Evolutionary conservation across 2,113 vertebrate genomes (phyloP).

Genomic region (Empidonax alnorum): DNA sequence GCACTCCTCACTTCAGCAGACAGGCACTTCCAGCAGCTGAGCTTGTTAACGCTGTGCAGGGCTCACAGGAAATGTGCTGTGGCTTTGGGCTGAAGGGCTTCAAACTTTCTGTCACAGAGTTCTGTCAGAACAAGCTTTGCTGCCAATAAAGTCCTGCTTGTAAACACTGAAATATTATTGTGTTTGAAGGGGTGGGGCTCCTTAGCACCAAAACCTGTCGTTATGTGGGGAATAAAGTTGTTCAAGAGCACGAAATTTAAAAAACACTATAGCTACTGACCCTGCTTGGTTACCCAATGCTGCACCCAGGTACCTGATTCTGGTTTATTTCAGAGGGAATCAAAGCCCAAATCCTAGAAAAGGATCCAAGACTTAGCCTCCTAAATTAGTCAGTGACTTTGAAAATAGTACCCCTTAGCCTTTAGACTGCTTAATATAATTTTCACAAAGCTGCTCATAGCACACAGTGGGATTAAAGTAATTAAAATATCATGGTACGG

Average conservation of each 20-base stretch:
- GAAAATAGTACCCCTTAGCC: slow-evolving; percentile 7
- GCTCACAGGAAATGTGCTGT: not conserved
- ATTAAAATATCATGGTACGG: slow-evolving; percentile 24
- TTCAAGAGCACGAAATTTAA: not conserved
- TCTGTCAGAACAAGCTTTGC: not conserved
- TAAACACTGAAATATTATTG: not conserved
- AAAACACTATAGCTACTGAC: not conserved
- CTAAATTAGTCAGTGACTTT: not conserved
- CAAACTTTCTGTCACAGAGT: not conserved
- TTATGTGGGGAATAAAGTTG: not conserved
- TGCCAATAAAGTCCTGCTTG: not conserved
- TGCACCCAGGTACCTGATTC: not conserved
- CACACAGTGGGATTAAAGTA: slow-evolving; percentile 2
- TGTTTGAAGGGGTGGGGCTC: not conserved
- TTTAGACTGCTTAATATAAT: slow-evolving; percentile 12
- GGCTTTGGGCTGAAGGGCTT: not conserved
- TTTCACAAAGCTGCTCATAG: slow-evolving; percentile 39
- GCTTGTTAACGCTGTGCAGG: not conserved
- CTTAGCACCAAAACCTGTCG: not conserved
- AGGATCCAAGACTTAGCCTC: not conserved
- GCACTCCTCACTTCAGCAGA: not conserved
- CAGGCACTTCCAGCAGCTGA: not conserved
- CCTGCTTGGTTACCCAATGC: not conserved
- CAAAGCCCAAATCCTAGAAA: not conserved
- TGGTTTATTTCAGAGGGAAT: not conserved